A percentile compares a stretch with the other conserved stretches of the same genome.
Conservation (phyloP, 2,888 invertebrate genomes). For the Volucella zonaria region DNA sequence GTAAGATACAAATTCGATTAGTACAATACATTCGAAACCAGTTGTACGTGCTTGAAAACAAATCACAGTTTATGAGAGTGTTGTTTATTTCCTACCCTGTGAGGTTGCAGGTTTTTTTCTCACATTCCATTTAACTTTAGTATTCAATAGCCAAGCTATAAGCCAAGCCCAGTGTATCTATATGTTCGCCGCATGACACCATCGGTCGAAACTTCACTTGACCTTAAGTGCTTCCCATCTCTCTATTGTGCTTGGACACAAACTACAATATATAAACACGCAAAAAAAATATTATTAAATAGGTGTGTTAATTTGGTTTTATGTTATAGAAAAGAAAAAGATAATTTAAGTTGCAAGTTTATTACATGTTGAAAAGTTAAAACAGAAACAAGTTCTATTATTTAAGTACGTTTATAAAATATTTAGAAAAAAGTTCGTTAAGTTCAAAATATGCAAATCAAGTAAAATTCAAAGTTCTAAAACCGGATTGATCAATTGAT, state of each 20-base stretch:
- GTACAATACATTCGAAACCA: slow-evolving; percentile 20
- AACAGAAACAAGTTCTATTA: neutral
- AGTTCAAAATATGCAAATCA: slow-evolving; percentile 38
- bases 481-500: slow-evolving; percentile 45
- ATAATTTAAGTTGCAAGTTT: neutral
- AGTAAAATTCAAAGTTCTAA: slow-evolving; percentile 29
- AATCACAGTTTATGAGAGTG: slow-evolving; percentile 27
- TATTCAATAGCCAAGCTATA: slow-evolving; percentile 29
- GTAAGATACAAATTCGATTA: slow-evolving; percentile 4
- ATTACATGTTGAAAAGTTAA: neutral
- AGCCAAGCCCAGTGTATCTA: slow-evolving; percentile 47
- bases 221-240: slow-evolving; percentile 8
- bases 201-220: slow-evolving; percentile 36
- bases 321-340: slow-evolving; percentile 26
- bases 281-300: slow-evolving; percentile 20
- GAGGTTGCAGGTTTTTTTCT: slow-evolving; percentile 41
- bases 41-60: slow-evolving; percentile 9
- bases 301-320: slow-evolving; percentile 2
- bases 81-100: slow-evolving; percentile 11
- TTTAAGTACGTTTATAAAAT: neutral
- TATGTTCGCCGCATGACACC: slow-evolving; percentile 55
- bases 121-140: slow-evolving; percentile 22
- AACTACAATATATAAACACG: slow-evolving; percentile 15
- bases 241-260: slow-evolving; percentile 33
- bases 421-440: slow-evolving; percentile 1